phyloP scores from a whole-genome alignment of 2,113 vertebrate genomes.

The Rhinopomastus cyanomelas region DNA sequence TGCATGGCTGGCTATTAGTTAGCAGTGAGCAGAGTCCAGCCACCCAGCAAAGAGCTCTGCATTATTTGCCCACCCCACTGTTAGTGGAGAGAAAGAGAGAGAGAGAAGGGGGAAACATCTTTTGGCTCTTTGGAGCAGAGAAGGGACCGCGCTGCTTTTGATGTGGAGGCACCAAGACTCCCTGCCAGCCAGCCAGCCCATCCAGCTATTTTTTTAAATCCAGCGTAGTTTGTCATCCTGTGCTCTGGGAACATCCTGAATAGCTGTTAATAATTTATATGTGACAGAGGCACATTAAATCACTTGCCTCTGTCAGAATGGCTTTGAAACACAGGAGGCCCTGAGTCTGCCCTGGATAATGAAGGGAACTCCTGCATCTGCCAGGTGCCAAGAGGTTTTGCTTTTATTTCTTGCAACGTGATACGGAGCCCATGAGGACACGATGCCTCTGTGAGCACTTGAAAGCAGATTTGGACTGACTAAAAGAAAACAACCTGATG shows the following conservation, averaged over 20 bases:
- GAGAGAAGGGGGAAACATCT: neutral
- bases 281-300: neutral
- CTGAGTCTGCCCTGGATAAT: neutral
- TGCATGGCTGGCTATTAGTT: neutral
- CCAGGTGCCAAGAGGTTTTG: neutral
- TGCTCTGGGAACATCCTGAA: constrained; percentile 3
- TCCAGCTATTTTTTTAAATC: neutral
- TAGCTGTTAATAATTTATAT: constrained; percentile 37
- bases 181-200: neutral
- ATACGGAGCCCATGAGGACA: neutral
- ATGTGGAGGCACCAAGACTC: neutral
- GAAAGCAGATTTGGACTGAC: neutral
- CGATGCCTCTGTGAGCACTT: neutral
- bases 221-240: neutral
- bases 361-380: neutral
- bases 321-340: neutral
- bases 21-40: neutral
- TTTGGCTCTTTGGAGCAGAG: neutral
- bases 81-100: neutral
- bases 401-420: neutral
- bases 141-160: neutral
- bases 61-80: neutral
- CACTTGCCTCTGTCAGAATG: neutral
- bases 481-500: neutral
- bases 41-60: neutral